Evolutionary conservation across 1,140 invertebrate species (phyloP).

Genomic region (Cydia fagiglandana): DNA sequence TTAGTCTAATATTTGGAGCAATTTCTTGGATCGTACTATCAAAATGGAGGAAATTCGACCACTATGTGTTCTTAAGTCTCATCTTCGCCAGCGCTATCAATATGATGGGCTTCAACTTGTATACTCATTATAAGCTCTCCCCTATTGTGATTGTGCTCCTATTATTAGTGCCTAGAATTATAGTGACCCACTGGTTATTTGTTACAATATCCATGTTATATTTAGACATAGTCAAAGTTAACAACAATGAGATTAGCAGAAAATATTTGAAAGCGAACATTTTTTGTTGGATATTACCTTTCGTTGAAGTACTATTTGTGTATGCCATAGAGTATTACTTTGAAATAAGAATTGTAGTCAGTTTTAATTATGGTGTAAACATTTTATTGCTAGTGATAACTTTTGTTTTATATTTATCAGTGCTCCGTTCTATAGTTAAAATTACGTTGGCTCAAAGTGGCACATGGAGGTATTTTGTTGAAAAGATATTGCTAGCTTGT

Average conservation of each 20-base stretch:
- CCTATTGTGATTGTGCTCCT: background rate
- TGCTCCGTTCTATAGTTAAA: background rate
- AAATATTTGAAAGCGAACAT: background rate
- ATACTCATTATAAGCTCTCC: background rate
- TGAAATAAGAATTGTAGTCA: background rate
- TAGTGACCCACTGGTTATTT: conserved; percentile 4
- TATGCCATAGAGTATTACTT: background rate
- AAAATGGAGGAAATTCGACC: background rate
- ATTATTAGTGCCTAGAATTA: background rate
- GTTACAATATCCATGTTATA: background rate
- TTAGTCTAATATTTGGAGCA: background rate
- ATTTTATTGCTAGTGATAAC: background rate
- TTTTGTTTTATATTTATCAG: background rate
- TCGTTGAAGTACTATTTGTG: background rate
- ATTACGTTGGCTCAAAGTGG: background rate
- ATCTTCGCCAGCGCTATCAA: background rate
- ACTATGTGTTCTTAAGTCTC: background rate
- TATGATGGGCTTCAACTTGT: background rate
- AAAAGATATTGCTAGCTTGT: background rate
- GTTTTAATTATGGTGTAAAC: background rate
- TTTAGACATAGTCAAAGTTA: background rate
- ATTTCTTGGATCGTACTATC: background rate
- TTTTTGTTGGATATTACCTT: background rate
- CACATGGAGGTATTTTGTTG: background rate
- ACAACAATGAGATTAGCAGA: background rate